Percentiles rank a stretch among this genome's conserved stretches.
Evolutionary conservation across 2,888 invertebrate genomes (phyloP).

Genomic region (Hirtodrosophila cameraria): DNA sequence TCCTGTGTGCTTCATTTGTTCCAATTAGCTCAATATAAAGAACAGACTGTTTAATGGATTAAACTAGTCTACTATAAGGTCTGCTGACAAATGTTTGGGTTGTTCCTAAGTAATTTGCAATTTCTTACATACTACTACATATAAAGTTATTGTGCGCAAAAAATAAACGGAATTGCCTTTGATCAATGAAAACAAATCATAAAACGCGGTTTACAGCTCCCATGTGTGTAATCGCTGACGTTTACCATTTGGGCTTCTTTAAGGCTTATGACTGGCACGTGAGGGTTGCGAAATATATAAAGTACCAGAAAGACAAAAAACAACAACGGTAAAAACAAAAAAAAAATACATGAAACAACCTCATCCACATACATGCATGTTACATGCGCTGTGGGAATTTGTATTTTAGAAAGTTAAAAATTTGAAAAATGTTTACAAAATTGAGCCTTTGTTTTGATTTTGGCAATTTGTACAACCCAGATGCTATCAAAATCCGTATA

Average conservation of each 20-base stretch:
- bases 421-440: constrained; percentile 24
- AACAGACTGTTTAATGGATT: constrained; percentile 33
- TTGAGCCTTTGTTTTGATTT: constrained; percentile 49
- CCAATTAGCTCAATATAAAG: constrained; percentile 27
- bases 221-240: constrained; percentile 83
- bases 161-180: constrained; percentile 44
- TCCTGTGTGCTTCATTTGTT: neutral
- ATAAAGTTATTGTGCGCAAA: neutral
- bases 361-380: constrained; percentile 14
- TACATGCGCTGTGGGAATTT: constrained; percentile 45
- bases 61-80: constrained; percentile 6
- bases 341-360: constrained; percentile 10
- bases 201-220: constrained; percentile 84
- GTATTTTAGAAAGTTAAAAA: constrained; percentile 21
- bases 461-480: constrained; percentile 5
- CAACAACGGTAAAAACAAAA: neutral
- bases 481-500: constrained; percentile 8
- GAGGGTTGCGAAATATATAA: constrained; percentile 43
- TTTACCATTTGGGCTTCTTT: constrained; percentile 60
- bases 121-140: constrained; percentile 7
- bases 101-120: constrained; percentile 27
- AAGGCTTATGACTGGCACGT: constrained; percentile 55
- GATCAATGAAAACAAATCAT: constrained; percentile 81
- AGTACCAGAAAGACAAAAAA: constrained; percentile 3
- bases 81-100: constrained; percentile 30